These are phyloP conservation scores for Mormyrus lacerda DNA, from an alignment of 2,113 vertebrate species.

Conservation along the genomic window DNA sequence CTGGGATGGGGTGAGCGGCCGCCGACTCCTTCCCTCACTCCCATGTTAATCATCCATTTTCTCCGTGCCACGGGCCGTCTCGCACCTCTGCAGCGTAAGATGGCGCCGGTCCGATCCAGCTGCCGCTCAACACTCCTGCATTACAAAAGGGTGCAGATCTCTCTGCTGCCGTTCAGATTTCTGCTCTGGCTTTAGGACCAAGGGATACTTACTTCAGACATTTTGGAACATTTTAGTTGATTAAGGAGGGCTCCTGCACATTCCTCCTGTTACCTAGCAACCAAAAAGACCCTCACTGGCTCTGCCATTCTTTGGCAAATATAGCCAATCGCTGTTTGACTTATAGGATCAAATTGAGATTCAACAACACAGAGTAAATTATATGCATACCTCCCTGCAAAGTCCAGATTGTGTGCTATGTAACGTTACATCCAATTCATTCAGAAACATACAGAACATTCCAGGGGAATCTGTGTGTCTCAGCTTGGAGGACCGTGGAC, in stretches of 20 bases:
- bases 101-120: not conserved
- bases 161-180: not conserved
- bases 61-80: not conserved
- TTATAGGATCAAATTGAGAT: slow-evolving; percentile 1
- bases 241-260: slow-evolving; percentile 64
- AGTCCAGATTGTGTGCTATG: not conserved
- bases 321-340: not conserved
- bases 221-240: slow-evolving; percentile 55
- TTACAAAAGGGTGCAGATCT: not conserved
- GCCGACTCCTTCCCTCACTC: not conserved
- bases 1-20: slow-evolving; percentile 90
- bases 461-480: not conserved
- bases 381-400: not conserved
- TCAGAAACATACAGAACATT: not conserved
- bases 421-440: not conserved
- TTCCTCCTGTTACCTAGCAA: slow-evolving; percentile 75
- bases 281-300: slow-evolving; percentile 65
- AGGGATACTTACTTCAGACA: slow-evolving; percentile 40
- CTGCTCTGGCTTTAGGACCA: slow-evolving; percentile 4
- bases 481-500: not conserved
- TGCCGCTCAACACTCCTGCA: not conserved
- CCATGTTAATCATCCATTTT: not conserved
- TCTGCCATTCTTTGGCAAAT: slow-evolving; percentile 45
- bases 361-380: not conserved
- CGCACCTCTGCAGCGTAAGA: not conserved